Conservation (phyloP, 2,888 invertebrate species). For the Sarcophaga subvicina region DNA sequence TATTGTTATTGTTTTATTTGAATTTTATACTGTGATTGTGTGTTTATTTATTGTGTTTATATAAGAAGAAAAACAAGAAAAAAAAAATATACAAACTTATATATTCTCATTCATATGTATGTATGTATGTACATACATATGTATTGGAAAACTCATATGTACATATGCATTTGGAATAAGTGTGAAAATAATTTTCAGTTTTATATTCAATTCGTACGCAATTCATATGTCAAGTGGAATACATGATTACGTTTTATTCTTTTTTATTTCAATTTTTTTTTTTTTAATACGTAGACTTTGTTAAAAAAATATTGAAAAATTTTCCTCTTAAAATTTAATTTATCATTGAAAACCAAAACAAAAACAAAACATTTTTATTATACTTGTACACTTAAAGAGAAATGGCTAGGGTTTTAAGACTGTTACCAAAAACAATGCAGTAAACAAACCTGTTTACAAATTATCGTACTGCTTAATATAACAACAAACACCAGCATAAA, state of each 20-base stretch:
- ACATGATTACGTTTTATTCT: constrained; percentile 2
- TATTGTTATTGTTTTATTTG: not conserved
- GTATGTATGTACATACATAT: too few species aligned
- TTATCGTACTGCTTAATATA: too few species aligned
- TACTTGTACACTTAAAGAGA: too few species aligned
- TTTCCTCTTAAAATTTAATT: constrained; percentile 26
- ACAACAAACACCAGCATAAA: too few species aligned
- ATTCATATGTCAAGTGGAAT: constrained; percentile 38
- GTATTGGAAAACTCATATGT: too few species aligned
- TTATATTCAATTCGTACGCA: constrained; percentile 12
- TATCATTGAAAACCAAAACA: not conserved
- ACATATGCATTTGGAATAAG: constrained; percentile 6
- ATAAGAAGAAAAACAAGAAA: not conserved
- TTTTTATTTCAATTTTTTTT: not conserved
- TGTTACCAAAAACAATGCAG: too few species aligned
- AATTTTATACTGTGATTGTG: not conserved
- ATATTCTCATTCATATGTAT: too few species aligned
- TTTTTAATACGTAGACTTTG: constrained; percentile 11
- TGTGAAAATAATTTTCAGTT: constrained; percentile 37
- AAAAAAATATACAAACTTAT: not conserved
- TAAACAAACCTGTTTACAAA: too few species aligned
- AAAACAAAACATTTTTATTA: too few species aligned
- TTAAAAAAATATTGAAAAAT: constrained; percentile 29
- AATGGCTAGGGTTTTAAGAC: too few species aligned
- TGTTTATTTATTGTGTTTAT: constrained; percentile 8